Percentiles rank a stretch among this genome's conserved stretches.
phyloP scores from a whole-genome alignment of 2,797 vertebrate genomes.

The Muscicapa comitata region DNA sequence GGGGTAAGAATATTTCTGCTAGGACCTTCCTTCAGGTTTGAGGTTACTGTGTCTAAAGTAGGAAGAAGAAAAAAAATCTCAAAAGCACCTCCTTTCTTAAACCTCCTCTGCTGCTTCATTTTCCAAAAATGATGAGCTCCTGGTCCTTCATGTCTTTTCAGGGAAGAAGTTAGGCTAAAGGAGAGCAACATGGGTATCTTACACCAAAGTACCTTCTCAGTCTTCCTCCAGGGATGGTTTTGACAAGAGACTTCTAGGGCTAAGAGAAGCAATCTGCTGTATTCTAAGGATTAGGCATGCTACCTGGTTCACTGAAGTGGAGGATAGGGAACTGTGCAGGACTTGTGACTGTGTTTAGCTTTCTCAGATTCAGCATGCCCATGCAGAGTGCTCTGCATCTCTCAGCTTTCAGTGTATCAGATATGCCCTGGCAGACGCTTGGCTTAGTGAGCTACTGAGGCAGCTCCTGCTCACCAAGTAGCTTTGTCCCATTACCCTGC shows the following conservation, averaged over 20 bases:
- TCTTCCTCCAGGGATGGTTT: background rate
- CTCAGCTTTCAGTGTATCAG: background rate
- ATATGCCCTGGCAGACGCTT: background rate
- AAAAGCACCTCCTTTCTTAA: background rate
- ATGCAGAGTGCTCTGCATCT: background rate
- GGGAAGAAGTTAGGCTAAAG: background rate
- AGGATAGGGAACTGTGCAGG: background rate
- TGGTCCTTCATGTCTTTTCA: background rate
- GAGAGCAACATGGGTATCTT: accelerated
- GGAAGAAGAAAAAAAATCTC: background rate
- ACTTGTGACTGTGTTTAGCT: background rate
- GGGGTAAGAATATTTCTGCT: background rate
- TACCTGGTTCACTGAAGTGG: background rate
- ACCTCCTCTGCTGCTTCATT: background rate
- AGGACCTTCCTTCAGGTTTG: background rate
- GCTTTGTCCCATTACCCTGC: background rate
- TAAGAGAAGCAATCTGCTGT: background rate
- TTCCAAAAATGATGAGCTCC: background rate
- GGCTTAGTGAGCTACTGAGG: background rate
- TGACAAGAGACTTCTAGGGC: background rate
- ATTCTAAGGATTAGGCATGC: background rate
- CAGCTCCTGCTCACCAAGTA: background rate
- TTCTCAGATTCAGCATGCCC: background rate
- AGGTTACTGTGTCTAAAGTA: background rate
- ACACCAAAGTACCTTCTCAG: background rate